Evolutionary conservation across 1,140 invertebrate genomes (phyloP).

Genomic region (Ips nitidus): DNA sequence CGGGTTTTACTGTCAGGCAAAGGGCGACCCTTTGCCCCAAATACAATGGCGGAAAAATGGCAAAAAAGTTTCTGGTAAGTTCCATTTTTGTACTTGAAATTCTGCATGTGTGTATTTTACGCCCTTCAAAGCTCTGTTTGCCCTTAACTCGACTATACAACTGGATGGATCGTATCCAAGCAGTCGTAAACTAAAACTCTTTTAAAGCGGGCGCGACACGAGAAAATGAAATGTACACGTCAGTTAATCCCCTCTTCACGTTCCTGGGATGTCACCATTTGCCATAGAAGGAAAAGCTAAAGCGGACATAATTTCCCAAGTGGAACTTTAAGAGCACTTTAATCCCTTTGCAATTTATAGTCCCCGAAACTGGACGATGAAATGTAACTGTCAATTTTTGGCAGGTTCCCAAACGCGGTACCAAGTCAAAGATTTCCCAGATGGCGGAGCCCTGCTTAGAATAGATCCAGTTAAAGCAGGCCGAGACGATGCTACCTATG

Average conservation of each 20-base stretch:
- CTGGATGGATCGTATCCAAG: not conserved
- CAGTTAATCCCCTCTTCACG: constrained; percentile 15
- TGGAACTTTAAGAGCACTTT: constrained; percentile 24
- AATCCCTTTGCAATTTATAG: constrained; percentile 16
- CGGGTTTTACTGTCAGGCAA: constrained; percentile 91
- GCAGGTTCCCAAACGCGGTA: constrained; percentile 71
- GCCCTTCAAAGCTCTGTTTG: not conserved
- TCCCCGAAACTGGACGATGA: not conserved
- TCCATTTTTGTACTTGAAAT: not conserved
- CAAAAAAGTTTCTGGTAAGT: constrained; percentile 75
- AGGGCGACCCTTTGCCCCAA: constrained; percentile 83
- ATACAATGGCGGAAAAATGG: constrained; percentile 91
- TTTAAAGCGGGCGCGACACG: constrained; percentile 14
- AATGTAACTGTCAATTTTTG: not conserved
- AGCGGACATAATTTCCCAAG: constrained; percentile 30
- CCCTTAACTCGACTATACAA: no score
- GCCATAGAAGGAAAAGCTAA: constrained; percentile 21
- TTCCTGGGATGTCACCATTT: constrained; percentile 25
- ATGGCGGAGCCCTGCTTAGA: constrained; percentile 80
- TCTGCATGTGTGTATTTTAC: not conserved
- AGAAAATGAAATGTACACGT: constrained; percentile 21
- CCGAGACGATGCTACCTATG: constrained; percentile 88
- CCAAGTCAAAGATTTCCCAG: constrained; percentile 65
- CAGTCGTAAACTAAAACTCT: constrained; percentile 6
- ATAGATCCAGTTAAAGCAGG: constrained; percentile 86